Evolutionary conservation across 2,113 vertebrate species (phyloP).

Genomic region (Chaetops frenatus): DNA sequence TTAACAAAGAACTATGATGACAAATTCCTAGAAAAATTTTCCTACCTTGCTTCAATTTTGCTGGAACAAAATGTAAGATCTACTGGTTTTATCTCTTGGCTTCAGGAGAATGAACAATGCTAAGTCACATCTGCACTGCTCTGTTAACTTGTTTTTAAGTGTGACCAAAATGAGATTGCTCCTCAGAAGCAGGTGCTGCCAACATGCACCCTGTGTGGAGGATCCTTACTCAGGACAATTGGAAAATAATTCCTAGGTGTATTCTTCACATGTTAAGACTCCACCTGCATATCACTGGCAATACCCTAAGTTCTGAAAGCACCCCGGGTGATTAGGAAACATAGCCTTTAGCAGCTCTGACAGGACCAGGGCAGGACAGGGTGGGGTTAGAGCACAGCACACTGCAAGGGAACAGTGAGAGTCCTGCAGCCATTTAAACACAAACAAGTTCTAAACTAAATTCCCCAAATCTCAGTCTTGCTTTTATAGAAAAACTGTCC

Average conservation of each 20-base stretch:
- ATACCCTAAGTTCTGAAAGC: background rate
- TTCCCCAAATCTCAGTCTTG: background rate
- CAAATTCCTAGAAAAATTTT: background rate
- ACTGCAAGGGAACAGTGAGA: background rate
- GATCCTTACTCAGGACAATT: background rate
- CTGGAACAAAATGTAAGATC: background rate
- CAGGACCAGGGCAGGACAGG: background rate
- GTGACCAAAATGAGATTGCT: fast-evolving
- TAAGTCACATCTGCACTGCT: background rate
- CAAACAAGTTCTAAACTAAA: background rate
- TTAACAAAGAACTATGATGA: background rate
- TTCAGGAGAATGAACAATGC: background rate
- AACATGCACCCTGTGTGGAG: too few relatives aligned
- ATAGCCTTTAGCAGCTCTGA: background rate
- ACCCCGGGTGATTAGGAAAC: background rate
- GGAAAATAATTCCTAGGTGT: background rate
- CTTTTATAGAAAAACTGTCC: background rate
- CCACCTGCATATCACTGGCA: background rate
- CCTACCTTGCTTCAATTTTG: background rate
- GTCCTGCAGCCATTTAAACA: background rate
- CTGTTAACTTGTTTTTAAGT: background rate
- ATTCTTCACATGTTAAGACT: background rate
- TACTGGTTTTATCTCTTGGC: background rate
- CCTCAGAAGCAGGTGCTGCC: background rate
- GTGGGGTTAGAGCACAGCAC: background rate